Percentiles rank a stretch among this genome's conserved stretches.
These are phyloP conservation scores for Caenorhabditis latens DNA, from an alignment of 1,140 invertebrate genomes.

Conservation along the genomic window DNA sequence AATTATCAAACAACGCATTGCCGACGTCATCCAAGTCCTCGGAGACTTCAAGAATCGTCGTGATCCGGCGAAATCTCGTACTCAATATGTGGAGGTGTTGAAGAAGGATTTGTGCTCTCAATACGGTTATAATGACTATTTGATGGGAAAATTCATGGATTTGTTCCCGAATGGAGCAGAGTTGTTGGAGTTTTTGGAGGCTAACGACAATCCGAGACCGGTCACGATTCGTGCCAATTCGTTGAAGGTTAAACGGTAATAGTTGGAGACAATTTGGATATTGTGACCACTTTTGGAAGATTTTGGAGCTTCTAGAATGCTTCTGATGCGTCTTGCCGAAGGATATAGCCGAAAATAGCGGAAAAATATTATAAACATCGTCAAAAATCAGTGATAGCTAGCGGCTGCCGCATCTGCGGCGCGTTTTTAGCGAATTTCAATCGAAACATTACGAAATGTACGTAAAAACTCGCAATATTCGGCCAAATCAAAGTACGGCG, in stretches of 20 bases:
- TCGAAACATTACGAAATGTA: too few species aligned
- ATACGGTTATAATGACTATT: constrained; percentile 95
- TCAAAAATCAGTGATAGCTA: too few species aligned
- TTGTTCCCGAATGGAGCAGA: constrained; percentile 84
- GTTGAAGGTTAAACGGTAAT: constrained; percentile 85
- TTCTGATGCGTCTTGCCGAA: too few species aligned
- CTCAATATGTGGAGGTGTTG: constrained; percentile 83
- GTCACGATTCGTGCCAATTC: constrained; percentile 96
- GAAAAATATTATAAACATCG: too few species aligned
- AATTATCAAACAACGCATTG: constrained; percentile 81
- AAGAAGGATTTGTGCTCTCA: constrained; percentile 88
- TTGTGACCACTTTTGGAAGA: too few species aligned
- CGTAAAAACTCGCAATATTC: too few species aligned
- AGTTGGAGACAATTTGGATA: not conserved
- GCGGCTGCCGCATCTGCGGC: too few species aligned
- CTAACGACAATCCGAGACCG: constrained; percentile 93
- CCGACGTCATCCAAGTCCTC: constrained; percentile 85
- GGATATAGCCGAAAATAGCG: too few species aligned
- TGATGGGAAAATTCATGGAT: constrained; percentile 94
- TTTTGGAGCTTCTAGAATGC: too few species aligned
- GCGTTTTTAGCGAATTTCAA: too few species aligned
- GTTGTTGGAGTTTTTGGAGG: constrained; percentile 93
- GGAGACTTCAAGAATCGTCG: constrained; percentile 88
- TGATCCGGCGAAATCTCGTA: constrained; percentile 84
- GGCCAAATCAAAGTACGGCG: too few species aligned